Evolutionary conservation across 2,113 vertebrate species (phyloP).

Genomic region (Mus spicilegus): DNA sequence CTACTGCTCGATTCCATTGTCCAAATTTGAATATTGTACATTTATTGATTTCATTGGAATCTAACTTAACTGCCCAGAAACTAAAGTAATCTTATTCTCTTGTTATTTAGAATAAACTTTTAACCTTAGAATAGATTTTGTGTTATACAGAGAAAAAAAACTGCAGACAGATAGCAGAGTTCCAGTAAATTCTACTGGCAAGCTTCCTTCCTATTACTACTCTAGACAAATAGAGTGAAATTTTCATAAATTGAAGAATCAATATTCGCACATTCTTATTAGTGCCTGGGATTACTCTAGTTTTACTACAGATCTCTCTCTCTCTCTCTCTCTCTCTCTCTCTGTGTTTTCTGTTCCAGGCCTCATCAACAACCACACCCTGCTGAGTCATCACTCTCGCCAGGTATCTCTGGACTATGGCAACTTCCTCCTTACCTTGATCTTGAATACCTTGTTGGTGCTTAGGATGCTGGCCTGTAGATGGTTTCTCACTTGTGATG

Average conservation of each 20-base stretch:
- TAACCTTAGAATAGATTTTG: constrained; percentile 3
- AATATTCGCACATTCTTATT: not conserved
- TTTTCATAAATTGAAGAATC: constrained; percentile 5
- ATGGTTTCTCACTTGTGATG: not conserved
- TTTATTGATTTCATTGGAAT: not conserved
- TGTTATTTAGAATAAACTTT: not conserved
- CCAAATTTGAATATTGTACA: not conserved
- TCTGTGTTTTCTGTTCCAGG: not conserved
- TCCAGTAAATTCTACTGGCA: not conserved
- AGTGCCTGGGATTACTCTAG: not conserved
- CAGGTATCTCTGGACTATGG: not conserved
- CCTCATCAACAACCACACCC: not conserved
- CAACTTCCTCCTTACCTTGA: not conserved
- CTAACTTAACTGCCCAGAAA: not conserved
- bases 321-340: too few species aligned
- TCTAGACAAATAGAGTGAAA: not conserved
- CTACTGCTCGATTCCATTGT: not conserved
- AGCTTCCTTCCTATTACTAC: not conserved
- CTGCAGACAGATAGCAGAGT: not conserved
- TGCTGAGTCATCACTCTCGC: too few species aligned
- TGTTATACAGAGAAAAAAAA: not conserved
- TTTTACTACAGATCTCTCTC: not conserved
- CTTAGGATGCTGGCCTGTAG: not conserved
- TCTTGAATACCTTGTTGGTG: not conserved
- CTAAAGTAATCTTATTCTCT: not conserved